These are phyloP conservation scores for Drosophila conformis DNA, from an alignment of 2,888 invertebrate genomes.

Conservation along the genomic window DNA sequence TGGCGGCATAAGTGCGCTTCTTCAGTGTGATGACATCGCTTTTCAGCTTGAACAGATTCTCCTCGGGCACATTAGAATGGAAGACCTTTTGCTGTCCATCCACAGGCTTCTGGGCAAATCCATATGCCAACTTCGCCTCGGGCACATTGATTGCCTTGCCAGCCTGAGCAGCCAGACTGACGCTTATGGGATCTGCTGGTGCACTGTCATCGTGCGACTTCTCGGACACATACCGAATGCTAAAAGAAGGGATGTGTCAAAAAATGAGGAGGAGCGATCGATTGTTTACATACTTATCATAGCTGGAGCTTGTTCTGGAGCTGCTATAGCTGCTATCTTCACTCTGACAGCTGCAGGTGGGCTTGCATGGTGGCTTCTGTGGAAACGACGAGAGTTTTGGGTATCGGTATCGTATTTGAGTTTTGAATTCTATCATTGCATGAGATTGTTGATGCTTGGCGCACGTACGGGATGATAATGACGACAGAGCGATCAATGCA, in stretches of 20 bases:
- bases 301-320: conserved; percentile 44
- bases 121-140: conserved; percentile 86
- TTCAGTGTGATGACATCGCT: conserved; percentile 86
- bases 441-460: conserved; percentile 43
- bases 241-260: conserved; percentile 4
- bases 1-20: conserved; percentile 57
- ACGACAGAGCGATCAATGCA: conserved; percentile 25
- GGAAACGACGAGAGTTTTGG: conserved; percentile 41
- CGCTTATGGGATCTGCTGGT: conserved; percentile 86
- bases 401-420: conserved; percentile 48
- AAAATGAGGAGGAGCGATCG: background rate
- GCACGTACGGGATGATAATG: conserved; percentile 71
- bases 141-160: conserved; percentile 84
- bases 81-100: conserved; percentile 81
- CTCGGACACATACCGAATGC: conserved; percentile 52
- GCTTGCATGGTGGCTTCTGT: conserved; percentile 70
- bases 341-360: conserved; percentile 61
- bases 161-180: conserved; percentile 85
- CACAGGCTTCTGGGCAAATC: conserved; percentile 85
- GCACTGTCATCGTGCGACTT: conserved; percentile 55
- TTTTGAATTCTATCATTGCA: conserved; percentile 44
- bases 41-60: conserved; percentile 86
- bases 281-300: conserved; percentile 51
- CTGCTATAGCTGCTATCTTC: conserved; percentile 55
- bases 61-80: conserved; percentile 85